These are phyloP conservation scores for Empidonax traillii DNA, from an alignment of 2,113 vertebrate species.

Conservation along the genomic window DNA sequence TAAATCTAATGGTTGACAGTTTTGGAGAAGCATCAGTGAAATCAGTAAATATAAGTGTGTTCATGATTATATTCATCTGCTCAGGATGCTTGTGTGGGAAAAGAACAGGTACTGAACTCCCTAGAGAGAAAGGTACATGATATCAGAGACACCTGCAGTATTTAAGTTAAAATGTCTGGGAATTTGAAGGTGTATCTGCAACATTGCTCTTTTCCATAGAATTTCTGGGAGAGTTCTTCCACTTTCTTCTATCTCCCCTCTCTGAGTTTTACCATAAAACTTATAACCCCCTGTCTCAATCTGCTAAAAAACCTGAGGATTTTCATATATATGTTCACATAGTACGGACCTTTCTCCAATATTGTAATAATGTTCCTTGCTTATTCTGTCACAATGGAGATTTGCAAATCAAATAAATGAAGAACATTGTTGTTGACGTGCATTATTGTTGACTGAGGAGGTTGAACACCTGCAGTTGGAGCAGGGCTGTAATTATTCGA, in stretches of 20 bases:
- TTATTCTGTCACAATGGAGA: not conserved
- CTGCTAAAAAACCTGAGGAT: not conserved
- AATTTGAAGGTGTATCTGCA: not conserved
- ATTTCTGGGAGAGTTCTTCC: not conserved
- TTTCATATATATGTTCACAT: not conserved
- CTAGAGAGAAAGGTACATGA: not conserved
- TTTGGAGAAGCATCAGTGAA: not conserved
- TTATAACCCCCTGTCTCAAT: not conserved
- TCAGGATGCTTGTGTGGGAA: not conserved
- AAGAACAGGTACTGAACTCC: not conserved
- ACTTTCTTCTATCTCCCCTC: not conserved
- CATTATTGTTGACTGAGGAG: not conserved
- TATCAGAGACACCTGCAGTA: not conserved
- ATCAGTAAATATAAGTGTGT: not conserved
- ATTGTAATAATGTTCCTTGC: not conserved
- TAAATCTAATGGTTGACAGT: not conserved
- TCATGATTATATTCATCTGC: not conserved
- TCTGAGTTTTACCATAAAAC: not conserved
- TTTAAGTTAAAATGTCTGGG: not conserved
- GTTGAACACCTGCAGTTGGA: not conserved
- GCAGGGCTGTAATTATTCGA: not conserved
- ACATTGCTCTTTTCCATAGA: not conserved
- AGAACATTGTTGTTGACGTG: not conserved
- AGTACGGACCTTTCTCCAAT: not conserved
- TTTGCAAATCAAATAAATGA: not conserved